Evolutionary conservation across 2,113 vertebrate genomes (phyloP).

Genomic region (Phaethornis superciliosus): DNA sequence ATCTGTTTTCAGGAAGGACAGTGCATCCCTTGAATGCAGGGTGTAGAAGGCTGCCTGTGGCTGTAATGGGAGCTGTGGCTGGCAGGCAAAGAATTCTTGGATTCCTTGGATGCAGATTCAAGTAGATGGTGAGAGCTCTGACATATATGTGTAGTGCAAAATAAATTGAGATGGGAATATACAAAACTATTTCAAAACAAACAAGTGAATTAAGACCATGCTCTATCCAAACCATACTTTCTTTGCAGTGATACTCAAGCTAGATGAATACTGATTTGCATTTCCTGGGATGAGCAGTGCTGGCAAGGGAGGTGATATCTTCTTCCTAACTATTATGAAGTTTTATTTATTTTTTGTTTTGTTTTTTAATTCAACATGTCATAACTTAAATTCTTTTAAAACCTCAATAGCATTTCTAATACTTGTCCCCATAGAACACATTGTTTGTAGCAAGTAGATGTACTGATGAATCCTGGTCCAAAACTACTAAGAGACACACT

Average conservation of each 20-base stretch:
- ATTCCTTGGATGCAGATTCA: neutral
- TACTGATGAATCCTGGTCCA: neutral
- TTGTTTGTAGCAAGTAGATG: neutral
- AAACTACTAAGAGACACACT: neutral
- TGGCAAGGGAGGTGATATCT: neutral
- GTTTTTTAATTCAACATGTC: neutral
- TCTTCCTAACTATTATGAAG: neutral
- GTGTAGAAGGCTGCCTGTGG: neutral
- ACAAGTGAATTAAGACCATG: neutral
- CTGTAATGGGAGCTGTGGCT: neutral
- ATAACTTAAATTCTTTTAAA: neutral
- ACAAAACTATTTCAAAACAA: neutral
- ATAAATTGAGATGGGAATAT: neutral
- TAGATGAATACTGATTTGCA: neutral
- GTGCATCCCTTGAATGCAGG: neutral
- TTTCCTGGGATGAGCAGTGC: neutral
- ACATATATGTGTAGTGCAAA: neutral
- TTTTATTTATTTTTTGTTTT: neutral
- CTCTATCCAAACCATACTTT: neutral
- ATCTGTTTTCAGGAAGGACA: neutral
- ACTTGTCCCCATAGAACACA: neutral
- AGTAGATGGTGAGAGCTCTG: neutral
- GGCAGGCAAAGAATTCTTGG: neutral
- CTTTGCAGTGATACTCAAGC: neutral
- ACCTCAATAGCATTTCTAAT: neutral